Percentiles rank a stretch among this genome's conserved stretches.
Evolutionary conservation across 2,888 invertebrate genomes (phyloP).

Genomic region (Drosophila merina): DNA sequence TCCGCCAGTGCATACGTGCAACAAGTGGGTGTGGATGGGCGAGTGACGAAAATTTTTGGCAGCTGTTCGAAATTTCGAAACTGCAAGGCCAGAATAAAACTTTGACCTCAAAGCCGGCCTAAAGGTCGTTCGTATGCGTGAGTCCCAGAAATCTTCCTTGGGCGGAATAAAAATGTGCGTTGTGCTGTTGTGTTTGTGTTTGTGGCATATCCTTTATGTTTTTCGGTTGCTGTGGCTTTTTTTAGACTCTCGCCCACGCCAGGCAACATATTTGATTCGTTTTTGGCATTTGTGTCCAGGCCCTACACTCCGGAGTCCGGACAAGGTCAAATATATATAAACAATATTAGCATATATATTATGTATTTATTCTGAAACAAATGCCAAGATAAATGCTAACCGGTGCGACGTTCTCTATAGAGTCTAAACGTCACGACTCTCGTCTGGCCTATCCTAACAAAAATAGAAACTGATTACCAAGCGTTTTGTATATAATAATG

Average conservation of each 20-base stretch:
- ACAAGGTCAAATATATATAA: constrained; percentile 73
- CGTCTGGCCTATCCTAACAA: constrained; percentile 28
- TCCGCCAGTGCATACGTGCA: constrained; percentile 51
- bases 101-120: constrained; percentile 60
- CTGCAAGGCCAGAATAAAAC: constrained; percentile 5
- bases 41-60: constrained; percentile 42
- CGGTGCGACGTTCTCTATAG: constrained; percentile 27
- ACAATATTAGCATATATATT: constrained; percentile 42
- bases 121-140: constrained; percentile 61
- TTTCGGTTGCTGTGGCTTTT: constrained; percentile 43
- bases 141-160: constrained; percentile 22
- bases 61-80: constrained; percentile 16
- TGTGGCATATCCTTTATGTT: constrained; percentile 53
- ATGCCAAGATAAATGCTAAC: constrained; percentile 5
- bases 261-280: constrained; percentile 30
- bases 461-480: constrained; percentile 29
- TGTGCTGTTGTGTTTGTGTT: constrained; percentile 20
- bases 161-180: constrained; percentile 9
- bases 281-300: constrained; percentile 31
- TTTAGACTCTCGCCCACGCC: constrained; percentile 26
- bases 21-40: constrained; percentile 55
- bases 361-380: constrained; percentile 21
- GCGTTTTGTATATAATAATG: constrained; percentile 31
- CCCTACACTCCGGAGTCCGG: constrained; percentile 18
- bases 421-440: constrained; percentile 12